These are phyloP conservation scores for Sarcophaga bullata DNA, from an alignment of 1,140 invertebrate species.

Conservation along the genomic window DNA sequence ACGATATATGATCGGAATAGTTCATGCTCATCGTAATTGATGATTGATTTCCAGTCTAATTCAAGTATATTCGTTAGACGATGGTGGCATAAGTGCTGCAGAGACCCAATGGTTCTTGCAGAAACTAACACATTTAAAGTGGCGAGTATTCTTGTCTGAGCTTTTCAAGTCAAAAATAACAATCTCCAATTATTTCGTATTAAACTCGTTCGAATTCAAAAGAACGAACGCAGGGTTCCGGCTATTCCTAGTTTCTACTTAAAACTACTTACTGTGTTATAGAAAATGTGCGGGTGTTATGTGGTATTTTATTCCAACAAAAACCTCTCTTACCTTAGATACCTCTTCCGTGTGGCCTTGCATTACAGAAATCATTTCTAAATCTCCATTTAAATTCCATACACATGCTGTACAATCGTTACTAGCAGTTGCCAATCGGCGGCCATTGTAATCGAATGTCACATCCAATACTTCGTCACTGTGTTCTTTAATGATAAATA, in stretches of 20 bases:
- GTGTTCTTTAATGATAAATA: conserved; percentile 74
- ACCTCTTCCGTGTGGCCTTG: conserved; percentile 80
- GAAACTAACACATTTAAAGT: too few species aligned
- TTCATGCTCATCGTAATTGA: too few species aligned
- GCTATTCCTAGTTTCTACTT: not conserved
- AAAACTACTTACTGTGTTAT: not conserved
- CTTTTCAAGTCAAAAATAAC: too few species aligned
- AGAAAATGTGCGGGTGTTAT: not conserved
- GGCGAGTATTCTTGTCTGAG: too few species aligned
- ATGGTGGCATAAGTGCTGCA: too few species aligned
- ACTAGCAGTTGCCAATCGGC: conserved; percentile 76
- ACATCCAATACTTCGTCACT: conserved; percentile 82
- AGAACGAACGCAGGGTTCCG: too few species aligned
- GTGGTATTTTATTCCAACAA: not conserved
- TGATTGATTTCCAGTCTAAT: too few species aligned
- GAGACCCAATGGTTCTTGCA: too few species aligned
- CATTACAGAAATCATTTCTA: conserved; percentile 73
- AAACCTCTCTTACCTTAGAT: conserved; percentile 69
- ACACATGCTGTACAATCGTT: conserved; percentile 77
- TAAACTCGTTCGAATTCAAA: too few species aligned
- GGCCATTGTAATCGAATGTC: conserved; percentile 77
- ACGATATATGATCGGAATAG: too few species aligned
- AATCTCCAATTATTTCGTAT: too few species aligned
- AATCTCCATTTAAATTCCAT: conserved; percentile 72
- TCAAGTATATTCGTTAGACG: too few species aligned